Percentiles rank a stretch among this genome's conserved stretches.
Evolutionary conservation across 2,797 vertebrate species (phyloP).

Genomic region (Falco naumanni): DNA sequence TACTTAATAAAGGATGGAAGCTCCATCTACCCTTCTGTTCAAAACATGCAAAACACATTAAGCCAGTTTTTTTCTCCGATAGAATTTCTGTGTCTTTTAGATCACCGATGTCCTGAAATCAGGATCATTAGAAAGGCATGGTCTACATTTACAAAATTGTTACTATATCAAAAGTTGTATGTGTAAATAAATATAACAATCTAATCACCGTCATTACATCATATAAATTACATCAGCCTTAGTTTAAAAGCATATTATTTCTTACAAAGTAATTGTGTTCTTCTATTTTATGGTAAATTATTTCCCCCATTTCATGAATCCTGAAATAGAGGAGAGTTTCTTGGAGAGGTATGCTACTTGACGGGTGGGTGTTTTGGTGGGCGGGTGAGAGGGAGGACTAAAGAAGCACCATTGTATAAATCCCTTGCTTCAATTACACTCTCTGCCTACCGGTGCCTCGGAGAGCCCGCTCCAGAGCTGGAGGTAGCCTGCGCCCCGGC

Average conservation of each 20-base stretch:
- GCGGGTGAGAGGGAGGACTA: neutral
- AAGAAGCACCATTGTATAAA: neutral
- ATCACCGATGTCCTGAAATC: slow-evolving; percentile 56
- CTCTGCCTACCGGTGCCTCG: neutral
- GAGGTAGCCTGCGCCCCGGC: neutral
- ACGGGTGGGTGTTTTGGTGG: neutral
- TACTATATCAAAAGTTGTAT: slow-evolving; percentile 26
- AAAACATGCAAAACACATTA: slow-evolving; percentile 63
- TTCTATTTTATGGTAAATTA: neutral
- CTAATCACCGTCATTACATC: neutral
- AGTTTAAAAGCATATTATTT: slow-evolving; percentile 1
- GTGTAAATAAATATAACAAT: neutral
- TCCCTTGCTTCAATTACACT: slow-evolving; percentile 28
- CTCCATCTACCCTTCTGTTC: slow-evolving; percentile 55
- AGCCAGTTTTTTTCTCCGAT: slow-evolving; percentile 42
- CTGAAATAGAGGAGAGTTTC: neutral
- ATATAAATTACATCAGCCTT: neutral
- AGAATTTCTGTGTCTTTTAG: slow-evolving; percentile 51
- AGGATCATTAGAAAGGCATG: slow-evolving; percentile 43
- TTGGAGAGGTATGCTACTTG: neutral
- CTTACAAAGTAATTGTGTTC: neutral
- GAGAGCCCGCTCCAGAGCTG: neutral
- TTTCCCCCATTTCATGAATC: neutral
- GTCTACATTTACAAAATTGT: slow-evolving; percentile 60
- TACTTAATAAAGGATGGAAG: slow-evolving; percentile 65